These are phyloP conservation scores for Pardalotus punctatus DNA, from an alignment of 2,113 vertebrate genomes.

Conservation along the genomic window DNA sequence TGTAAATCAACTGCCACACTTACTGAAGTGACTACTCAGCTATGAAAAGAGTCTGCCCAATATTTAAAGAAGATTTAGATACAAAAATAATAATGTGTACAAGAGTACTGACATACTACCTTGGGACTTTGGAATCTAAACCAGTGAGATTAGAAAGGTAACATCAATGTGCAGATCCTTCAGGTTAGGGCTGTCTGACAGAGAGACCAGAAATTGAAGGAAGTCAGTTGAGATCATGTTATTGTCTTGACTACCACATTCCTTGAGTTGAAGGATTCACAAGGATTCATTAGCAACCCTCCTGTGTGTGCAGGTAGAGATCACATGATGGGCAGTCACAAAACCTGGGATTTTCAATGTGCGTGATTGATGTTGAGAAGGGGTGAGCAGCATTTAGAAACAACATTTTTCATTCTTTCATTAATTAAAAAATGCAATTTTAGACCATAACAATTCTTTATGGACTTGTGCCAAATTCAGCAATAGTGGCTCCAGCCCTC, in stretches of 20 bases:
- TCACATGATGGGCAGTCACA: not conserved
- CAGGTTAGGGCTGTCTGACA: not conserved
- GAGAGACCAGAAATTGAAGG: not conserved
- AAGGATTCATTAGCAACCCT: not conserved
- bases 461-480: not conserved
- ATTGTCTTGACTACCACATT: not conserved
- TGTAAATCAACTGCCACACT: slow-evolving; percentile 60
- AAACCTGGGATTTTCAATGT: not conserved
- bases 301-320: not conserved
- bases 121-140: not conserved
- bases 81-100: not conserved
- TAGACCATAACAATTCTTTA: not conserved
- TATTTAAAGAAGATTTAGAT: slow-evolving; percentile 50
- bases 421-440: not conserved
- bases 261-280: not conserved
- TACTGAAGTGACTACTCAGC: slow-evolving; percentile 43
- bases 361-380: not conserved
- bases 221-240: not conserved
- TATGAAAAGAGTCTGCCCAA: slow-evolving; percentile 28
- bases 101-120: not conserved
- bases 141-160: not conserved
- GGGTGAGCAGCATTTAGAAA: not conserved
- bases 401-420: not conserved
- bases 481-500: not conserved
- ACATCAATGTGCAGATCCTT: not conserved